Percentiles rank a stretch among this genome's conserved stretches.
These are phyloP conservation scores for Cheilosia vulpina DNA, from an alignment of 2,888 invertebrate species.

Conservation along the genomic window DNA sequence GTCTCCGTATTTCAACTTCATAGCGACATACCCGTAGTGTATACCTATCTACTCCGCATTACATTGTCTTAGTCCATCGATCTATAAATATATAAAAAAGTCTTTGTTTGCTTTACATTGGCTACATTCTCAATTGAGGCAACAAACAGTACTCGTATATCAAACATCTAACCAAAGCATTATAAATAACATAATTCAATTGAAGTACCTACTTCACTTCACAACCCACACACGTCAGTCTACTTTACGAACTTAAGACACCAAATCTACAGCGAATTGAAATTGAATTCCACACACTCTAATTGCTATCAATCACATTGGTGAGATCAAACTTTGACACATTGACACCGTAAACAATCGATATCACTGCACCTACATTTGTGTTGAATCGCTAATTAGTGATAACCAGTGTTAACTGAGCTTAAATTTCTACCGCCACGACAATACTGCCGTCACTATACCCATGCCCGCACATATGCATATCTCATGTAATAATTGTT, in stretches of 20 bases:
- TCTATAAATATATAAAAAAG: background rate
- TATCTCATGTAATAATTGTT: background rate
- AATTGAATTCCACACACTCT: background rate
- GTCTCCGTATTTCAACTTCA: too few species aligned
- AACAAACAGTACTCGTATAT: background rate
- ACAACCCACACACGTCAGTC: background rate
- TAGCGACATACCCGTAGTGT: too few species aligned
- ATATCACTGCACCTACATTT: background rate
- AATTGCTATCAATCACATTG: background rate
- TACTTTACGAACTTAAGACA: background rate
- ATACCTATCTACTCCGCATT: too few species aligned
- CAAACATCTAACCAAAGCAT: too few species aligned
- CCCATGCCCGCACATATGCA: background rate
- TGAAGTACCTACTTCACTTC: background rate
- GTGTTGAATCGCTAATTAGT: background rate
- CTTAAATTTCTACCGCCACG: background rate
- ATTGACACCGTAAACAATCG: conserved; percentile 1
- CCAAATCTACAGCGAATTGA: background rate
- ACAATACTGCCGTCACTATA: background rate
- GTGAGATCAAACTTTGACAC: conserved; percentile 4
- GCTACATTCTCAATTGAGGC: background rate
- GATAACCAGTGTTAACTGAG: conserved; percentile 9
- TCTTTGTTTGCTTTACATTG: background rate
- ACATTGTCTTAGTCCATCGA: too few species aligned
- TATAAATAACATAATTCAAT: background rate